Evolutionary conservation across 2,113 vertebrate species (phyloP), one percentile per base, ranked within the genome.

Genomic region (Neomonachus schauinslandi): DNA sequence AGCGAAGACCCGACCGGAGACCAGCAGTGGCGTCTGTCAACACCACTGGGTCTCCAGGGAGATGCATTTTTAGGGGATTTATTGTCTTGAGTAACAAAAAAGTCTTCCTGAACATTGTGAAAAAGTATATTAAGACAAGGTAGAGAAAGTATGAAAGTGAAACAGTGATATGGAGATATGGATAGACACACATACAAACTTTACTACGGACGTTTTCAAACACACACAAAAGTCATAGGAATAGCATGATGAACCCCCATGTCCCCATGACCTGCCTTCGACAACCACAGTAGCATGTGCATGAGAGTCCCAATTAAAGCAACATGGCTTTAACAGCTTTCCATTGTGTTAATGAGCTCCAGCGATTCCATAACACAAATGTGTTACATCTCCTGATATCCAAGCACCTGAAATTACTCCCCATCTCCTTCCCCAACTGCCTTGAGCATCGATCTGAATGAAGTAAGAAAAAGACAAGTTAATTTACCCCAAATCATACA

Each of bases 51-150:
- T 74, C 77, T 49, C 93, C n/a, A 61, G 12, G 15, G 5, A 71
- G 31, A 86, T 57, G 85, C 24, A 46, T 76, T 79, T 90, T 55
- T 77, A 89, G 31, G 81, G 57, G n/a, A n/a, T 89, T 88, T 57
- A 51, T 31, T 81, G 83, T 80, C 53, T 91, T 80, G 46, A 77
- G 39, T 28, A 95, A 92, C 61, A 81, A 77, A 92, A 89, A 51
- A 67, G 13, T 24, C n/a, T n/a, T n/a, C 51, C 53, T 63, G 22
- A 81, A 19, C 19, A 42, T 39, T 83, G 7, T n/a, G 3, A 31
- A 76, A 83, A 94, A 51, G 28, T 53, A 59, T 59, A 33, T 86
- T 63, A 63, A 84, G 76, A 57, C 79, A 96, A 76, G 33, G 21
- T 21, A 72, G 53, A 49, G 86, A 89, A 53, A 55, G 22, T 36